Evolutionary conservation across 2,888 invertebrate genomes (phyloP).

Genomic region (Mythimna lalbum): DNA sequence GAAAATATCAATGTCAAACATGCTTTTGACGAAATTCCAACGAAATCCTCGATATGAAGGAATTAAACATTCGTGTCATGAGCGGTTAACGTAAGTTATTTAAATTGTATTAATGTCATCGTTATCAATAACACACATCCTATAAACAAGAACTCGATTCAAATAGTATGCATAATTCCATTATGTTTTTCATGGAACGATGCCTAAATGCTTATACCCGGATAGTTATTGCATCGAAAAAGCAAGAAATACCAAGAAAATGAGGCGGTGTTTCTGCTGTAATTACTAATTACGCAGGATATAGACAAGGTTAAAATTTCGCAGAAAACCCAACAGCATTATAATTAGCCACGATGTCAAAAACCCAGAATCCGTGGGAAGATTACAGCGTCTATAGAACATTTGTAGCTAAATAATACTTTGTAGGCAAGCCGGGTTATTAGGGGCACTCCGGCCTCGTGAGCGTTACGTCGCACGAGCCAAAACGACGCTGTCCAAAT

Average conservation of each 20-base stretch:
- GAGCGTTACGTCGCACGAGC: slow-evolving; percentile 40
- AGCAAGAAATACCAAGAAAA: neutral
- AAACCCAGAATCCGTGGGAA: slow-evolving; percentile 62
- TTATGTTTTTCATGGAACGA: neutral
- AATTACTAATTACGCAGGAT: slow-evolving; percentile 23
- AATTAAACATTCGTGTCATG: slow-evolving; percentile 37
- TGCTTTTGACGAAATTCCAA: slow-evolving; percentile 16
- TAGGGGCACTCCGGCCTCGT: slow-evolving; percentile 51
- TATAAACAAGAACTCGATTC: neutral
- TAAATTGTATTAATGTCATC: slow-evolving; percentile 3
- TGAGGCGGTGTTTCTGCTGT: neutral
- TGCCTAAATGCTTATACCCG: neutral
- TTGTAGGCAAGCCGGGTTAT: slow-evolving; percentile 50
- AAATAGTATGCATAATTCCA: neutral
- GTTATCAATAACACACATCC: neutral
- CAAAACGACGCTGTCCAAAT: slow-evolving; percentile 46
- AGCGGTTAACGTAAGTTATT: neutral
- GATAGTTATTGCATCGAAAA: neutral
- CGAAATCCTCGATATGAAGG: slow-evolving; percentile 27
- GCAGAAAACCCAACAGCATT: slow-evolving; percentile 50
- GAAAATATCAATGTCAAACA: slow-evolving; percentile 38
- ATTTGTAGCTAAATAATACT: slow-evolving; percentile 59
- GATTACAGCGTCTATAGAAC: slow-evolving; percentile 46
- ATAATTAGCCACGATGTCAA: slow-evolving; percentile 62
- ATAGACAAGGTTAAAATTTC: slow-evolving; percentile 24